Percentiles rank a stretch among this genome's conserved stretches.
These are phyloP conservation scores for Calameuta idolon DNA, from an alignment of 2,888 invertebrate genomes.

Conservation along the genomic window DNA sequence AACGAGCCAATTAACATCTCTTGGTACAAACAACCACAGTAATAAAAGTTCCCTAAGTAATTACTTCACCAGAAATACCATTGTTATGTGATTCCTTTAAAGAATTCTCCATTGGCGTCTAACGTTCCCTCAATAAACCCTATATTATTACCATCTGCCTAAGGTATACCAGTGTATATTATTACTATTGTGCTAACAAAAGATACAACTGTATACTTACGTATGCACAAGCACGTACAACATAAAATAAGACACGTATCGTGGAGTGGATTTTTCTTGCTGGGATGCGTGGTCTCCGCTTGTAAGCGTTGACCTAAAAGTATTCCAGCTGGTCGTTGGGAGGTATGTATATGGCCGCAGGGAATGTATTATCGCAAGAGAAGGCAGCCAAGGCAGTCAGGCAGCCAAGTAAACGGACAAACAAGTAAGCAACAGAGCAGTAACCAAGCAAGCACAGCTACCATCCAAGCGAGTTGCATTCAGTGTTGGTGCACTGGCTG, in stretches of 20 bases:
- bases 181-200: not conserved
- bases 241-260: constrained; percentile 1
- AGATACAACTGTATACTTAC: not conserved
- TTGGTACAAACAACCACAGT: not conserved
- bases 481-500: not conserved
- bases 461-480: not conserved
- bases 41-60: not conserved
- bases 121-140: not conserved
- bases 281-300: constrained; percentile 26
- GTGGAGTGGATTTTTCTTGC: constrained; percentile 31
- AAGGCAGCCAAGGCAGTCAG: constrained; percentile 15
- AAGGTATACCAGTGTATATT: not conserved
- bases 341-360: constrained; percentile 11
- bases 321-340: constrained; percentile 27
- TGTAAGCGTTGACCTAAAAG: constrained; percentile 35
- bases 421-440: constrained; percentile 10
- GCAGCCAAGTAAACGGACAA: constrained; percentile 21
- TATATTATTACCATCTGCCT: not conserved
- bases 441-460: not conserved
- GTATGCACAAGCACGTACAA: not conserved
- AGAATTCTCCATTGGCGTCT: not conserved
- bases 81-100: not conserved
- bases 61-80: not conserved
- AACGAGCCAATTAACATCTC: not conserved
- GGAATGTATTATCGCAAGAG: constrained; percentile 17